phyloP scores from a whole-genome alignment of 64 coral and sea anemone species.

The Catalaphyllia jardinei region DNA sequence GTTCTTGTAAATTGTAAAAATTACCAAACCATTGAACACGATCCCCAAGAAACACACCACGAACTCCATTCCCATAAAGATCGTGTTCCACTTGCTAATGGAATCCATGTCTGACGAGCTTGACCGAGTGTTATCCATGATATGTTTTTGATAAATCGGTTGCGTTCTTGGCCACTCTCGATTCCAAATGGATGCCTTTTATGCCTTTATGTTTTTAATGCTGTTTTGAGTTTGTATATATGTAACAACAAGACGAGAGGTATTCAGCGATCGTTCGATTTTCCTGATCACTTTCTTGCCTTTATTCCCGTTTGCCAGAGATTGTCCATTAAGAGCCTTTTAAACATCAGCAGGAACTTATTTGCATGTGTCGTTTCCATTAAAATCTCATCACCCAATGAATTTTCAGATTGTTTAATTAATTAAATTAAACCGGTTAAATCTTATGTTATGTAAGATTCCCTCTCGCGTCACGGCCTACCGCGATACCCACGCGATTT shows the following conservation, averaged over 20 bases:
- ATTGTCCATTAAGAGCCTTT: not conserved
- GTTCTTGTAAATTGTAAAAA: constrained; percentile 17
- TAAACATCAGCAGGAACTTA: not conserved
- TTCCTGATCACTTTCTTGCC: not conserved
- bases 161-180: too few relatives aligned
- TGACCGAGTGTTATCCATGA: not conserved
- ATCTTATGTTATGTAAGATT: not conserved
- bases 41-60: constrained; percentile 1
- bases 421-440: not conserved
- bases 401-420: not conserved
- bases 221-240: too few relatives aligned
- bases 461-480: not conserved
- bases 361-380: not conserved
- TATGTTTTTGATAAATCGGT: not conserved
- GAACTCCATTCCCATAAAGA: not conserved
- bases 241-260: too few relatives aligned
- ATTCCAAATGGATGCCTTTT: too few relatives aligned
- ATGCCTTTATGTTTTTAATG: too few relatives aligned
- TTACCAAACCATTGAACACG: constrained; percentile 31
- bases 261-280: not conserved
- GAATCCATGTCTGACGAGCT: not conserved
- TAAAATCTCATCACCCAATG: not conserved
- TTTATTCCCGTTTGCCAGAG: not conserved
- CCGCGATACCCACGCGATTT: not conserved
- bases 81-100: not conserved